Percentiles rank a stretch among this genome's conserved stretches.
These are phyloP conservation scores for Ectemnius lituratus DNA, from an alignment of 2,888 invertebrate species.

Conservation along the genomic window DNA sequence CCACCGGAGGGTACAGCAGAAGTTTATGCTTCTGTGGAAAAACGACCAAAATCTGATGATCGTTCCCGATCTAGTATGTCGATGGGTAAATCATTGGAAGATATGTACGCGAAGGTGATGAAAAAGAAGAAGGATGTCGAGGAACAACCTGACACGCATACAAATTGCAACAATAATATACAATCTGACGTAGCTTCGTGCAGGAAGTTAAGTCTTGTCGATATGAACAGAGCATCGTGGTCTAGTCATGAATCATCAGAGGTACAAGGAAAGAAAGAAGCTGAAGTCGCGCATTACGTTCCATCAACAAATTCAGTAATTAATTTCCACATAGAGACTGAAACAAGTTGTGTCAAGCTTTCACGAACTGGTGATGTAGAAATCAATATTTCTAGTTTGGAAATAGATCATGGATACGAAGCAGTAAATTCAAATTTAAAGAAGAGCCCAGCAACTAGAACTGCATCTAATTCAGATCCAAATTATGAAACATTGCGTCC, in stretches of 20 bases:
- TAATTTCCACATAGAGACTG: slow-evolving; percentile 1
- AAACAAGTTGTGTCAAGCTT: background rate
- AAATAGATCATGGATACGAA: slow-evolving; percentile 85
- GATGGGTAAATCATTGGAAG: slow-evolving; percentile 85
- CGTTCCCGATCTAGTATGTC: slow-evolving; percentile 60
- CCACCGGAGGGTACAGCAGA: slow-evolving; percentile 81
- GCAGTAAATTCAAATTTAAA: slow-evolving; percentile 79
- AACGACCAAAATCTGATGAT: slow-evolving; percentile 69
- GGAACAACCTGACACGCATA: slow-evolving; percentile 70
- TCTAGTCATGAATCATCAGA: slow-evolving; percentile 73
- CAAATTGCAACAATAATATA: slow-evolving; percentile 36
- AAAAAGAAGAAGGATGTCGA: slow-evolving; percentile 81
- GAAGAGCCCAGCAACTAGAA: slow-evolving; percentile 33
- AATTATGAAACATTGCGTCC: slow-evolving; percentile 88
- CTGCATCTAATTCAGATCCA: slow-evolving; percentile 79
- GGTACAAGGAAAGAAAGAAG: slow-evolving; percentile 66
- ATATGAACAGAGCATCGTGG: slow-evolving; percentile 72
- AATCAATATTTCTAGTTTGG: background rate
- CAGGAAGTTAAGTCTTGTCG: slow-evolving; percentile 69
- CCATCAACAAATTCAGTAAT: slow-evolving; percentile 8
- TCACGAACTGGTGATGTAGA: background rate
- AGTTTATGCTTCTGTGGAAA: slow-evolving; percentile 76
- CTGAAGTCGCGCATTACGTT: slow-evolving; percentile 47
- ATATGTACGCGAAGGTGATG: slow-evolving; percentile 93
- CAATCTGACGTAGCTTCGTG: slow-evolving; percentile 43